These are phyloP conservation scores for Callosobruchus maculatus DNA, from an alignment of 2,888 invertebrate genomes.

Conservation along the genomic window DNA sequence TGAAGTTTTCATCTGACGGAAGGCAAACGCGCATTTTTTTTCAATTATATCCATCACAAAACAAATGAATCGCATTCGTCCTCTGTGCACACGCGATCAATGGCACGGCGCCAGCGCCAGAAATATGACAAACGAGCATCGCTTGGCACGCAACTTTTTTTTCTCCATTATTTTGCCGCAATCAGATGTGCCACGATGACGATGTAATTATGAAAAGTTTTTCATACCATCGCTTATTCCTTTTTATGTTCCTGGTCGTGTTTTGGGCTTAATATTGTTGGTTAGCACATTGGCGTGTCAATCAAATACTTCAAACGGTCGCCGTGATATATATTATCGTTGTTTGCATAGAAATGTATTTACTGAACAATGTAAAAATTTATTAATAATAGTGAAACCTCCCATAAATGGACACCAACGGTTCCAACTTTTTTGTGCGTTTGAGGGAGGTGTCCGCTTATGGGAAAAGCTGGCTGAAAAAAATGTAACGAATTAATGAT, in stretches of 20 bases:
- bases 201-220: background rate
- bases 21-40: background rate
- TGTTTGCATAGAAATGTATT: too few relatives aligned
- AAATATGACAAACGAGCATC: background rate
- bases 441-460: too few relatives aligned
- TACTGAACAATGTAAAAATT: too few relatives aligned
- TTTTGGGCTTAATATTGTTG: background rate
- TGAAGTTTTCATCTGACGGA: too few relatives aligned
- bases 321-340: too few relatives aligned
- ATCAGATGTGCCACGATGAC: background rate
- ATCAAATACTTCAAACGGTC: background rate
- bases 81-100: background rate
- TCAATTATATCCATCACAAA: background rate
- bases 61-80: background rate
- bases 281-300: background rate
- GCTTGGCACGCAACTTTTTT: background rate
- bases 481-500: too few relatives aligned
- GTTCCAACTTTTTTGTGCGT: too few relatives aligned
- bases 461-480: too few relatives aligned
- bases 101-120: background rate
- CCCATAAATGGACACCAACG: too few relatives aligned
- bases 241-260: background rate
- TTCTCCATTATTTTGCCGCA: background rate
- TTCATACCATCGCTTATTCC: background rate
- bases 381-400: too few relatives aligned